Evolutionary conservation across 1,140 invertebrate species (phyloP).

Genomic region (Aphelenchoides avenae): DNA sequence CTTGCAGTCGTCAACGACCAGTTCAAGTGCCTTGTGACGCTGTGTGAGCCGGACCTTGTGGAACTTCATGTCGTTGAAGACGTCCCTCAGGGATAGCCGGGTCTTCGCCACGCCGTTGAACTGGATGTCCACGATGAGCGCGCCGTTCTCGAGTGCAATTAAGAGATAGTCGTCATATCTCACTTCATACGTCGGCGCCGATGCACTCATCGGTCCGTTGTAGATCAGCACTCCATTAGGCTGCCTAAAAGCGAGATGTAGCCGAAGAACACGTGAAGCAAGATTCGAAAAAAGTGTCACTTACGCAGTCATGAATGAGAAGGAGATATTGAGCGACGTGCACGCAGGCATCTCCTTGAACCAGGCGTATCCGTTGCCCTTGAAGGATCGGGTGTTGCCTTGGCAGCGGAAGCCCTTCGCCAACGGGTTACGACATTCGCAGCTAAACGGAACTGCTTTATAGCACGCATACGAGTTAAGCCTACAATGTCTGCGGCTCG

Average conservation of each 20-base stretch:
- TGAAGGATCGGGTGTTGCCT: slow-evolving; percentile 54
- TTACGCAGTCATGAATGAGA: slow-evolving; percentile 29
- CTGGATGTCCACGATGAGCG: slow-evolving; percentile 21
- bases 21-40: slow-evolving; percentile 43
- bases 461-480: slow-evolving; percentile 1
- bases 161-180: slow-evolving; percentile 41
- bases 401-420: slow-evolving; percentile 54
- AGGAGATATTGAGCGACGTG: slow-evolving; percentile 56
- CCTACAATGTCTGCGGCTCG: slow-evolving; percentile 45
- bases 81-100: slow-evolving; percentile 19
- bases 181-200: slow-evolving; percentile 32
- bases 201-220: slow-evolving; percentile 49
- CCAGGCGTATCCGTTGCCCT: slow-evolving; percentile 54
- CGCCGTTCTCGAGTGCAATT: slow-evolving; percentile 36
- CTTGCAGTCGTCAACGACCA: slow-evolving; percentile 50
- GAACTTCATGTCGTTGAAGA: slow-evolving; percentile 52
- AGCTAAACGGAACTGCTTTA: slow-evolving; percentile 45
- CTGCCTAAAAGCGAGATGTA: no score
- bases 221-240: slow-evolving; percentile 51
- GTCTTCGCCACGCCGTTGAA: slow-evolving; percentile 20
- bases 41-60: slow-evolving; percentile 47
- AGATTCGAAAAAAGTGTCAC: no score
- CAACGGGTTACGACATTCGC: slow-evolving; percentile 51
- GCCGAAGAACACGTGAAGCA: no score
- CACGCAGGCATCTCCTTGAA: slow-evolving; percentile 58